phyloP scores from a whole-genome alignment of 2,113 vertebrate species.

The Cottus gobio region DNA sequence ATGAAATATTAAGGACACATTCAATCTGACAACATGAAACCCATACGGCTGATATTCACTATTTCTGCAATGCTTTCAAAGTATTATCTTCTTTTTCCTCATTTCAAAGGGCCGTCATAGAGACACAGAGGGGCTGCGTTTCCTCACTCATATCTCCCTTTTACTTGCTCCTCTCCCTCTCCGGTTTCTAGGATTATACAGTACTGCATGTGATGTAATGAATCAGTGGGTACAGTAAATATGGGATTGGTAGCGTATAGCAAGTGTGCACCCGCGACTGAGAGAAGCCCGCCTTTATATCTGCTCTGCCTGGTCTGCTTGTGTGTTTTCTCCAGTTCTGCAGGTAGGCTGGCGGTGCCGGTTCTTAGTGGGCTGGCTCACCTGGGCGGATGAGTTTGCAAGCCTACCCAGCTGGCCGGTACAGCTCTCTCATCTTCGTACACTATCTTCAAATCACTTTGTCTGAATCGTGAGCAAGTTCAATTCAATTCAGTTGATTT shows the following conservation, averaged over 20 bases:
- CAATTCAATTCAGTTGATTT: no score
- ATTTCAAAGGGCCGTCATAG: slow-evolving; percentile 49
- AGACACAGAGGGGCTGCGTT: slow-evolving; percentile 34
- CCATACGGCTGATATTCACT: slow-evolving; percentile 38
- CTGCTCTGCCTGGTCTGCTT: no score
- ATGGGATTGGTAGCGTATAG: slow-evolving; percentile 21
- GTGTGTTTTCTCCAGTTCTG: no score
- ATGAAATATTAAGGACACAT: slow-evolving; percentile 52
- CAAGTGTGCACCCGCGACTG: neutral
- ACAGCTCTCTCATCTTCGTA: no score
- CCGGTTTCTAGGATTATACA: slow-evolving; percentile 41
- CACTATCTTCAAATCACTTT: no score
- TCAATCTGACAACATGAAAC: slow-evolving; percentile 48
- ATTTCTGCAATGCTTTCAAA: slow-evolving; percentile 59
- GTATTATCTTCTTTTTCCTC: slow-evolving; percentile 42
- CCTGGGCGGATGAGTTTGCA: no score
- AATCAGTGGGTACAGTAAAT: slow-evolving; percentile 53
- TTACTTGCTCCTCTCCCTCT: slow-evolving; percentile 9
- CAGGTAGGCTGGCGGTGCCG: no score
- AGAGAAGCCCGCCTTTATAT: no score
- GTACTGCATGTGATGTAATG: slow-evolving; percentile 44
- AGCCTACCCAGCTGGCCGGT: no score
- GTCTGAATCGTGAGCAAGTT: neutral
- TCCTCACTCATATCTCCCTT: slow-evolving; percentile 19
- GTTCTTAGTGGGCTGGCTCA: no score